These are phyloP conservation scores for Axinella damicornis DNA, from an alignment of 37 sponge, comb jelly and placozoan species.

Conservation along the genomic window DNA sequence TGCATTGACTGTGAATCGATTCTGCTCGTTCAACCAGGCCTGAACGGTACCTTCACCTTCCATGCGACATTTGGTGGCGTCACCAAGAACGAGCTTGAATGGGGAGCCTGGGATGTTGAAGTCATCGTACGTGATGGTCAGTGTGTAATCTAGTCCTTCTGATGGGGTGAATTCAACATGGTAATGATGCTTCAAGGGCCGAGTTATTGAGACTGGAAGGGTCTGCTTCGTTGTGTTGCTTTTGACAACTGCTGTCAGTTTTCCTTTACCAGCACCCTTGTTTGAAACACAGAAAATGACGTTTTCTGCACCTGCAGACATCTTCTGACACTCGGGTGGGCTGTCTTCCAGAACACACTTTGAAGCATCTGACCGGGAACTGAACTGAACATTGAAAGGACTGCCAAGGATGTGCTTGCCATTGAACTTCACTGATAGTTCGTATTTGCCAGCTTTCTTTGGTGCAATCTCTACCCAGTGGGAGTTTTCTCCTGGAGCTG, in stretches of 20 bases:
- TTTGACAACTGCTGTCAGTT: slow-evolving; percentile 53
- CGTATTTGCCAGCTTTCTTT: slow-evolving; percentile 48
- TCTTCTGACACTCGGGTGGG: slow-evolving; percentile 15
- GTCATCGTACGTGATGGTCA: slow-evolving; percentile 71
- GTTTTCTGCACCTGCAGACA: slow-evolving; percentile 2
- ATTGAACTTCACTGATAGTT: slow-evolving; percentile 46
- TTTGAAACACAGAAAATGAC: slow-evolving; percentile 58
- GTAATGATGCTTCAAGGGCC: slow-evolving; percentile 34
- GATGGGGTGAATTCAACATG: slow-evolving; percentile 57
- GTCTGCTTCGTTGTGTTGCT: slow-evolving; percentile 30
- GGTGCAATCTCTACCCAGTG: slow-evolving; percentile 70
- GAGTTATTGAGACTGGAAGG: slow-evolving; percentile 23
- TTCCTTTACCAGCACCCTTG: slow-evolving; percentile 81
- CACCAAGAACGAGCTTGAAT: slow-evolving; percentile 70
- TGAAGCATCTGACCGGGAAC: slow-evolving; percentile 64
- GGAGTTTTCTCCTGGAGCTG: slow-evolving; percentile 19
- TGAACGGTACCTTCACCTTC: slow-evolving; percentile 77
- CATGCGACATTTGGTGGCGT: slow-evolving; percentile 44
- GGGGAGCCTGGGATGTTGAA: slow-evolving; percentile 83
- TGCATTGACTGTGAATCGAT: slow-evolving; percentile 52
- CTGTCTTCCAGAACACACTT: slow-evolving; percentile 64
- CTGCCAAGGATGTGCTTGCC: slow-evolving; percentile 82
- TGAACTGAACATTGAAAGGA: slow-evolving; percentile 65
- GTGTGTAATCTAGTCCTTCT: slow-evolving; percentile 56
- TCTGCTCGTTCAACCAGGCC: slow-evolving; percentile 34